Base-by-base conservation (phyloP, 2,888 invertebrate species). In the Linnaemya tessellans region DNA sequence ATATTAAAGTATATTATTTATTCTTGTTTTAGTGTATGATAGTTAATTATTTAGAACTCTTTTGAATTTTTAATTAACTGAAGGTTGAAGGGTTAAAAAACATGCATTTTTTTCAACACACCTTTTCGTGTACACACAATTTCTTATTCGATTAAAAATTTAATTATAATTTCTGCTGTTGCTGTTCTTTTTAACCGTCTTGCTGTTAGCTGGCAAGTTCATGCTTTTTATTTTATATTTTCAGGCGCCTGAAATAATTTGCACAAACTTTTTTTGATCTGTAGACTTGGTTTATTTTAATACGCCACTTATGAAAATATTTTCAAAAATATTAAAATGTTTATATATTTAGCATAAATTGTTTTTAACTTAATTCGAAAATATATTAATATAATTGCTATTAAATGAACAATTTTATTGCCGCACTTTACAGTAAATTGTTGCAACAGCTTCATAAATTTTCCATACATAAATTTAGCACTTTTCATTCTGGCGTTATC, bases 131-230 rank as follows among this genome's bases (percentile, higher is more conserved):
- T 58, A 46, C 49, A 20, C 46, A 38, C 38, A 68, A 49, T 62
- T 73, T 58, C 20, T 43, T 64, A 51, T 80, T 75, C 58, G 58
- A 75, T 80, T 80, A 84, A 84, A 80, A 75, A 71, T 67, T 75
- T 84, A 80, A 84, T 84, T 80, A 84, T 64, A 80, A 60, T 84
- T 51, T 80, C 3, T 74, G 65, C 65, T 46, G 41, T 51, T 65
- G 70, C 75, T 75, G 65, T 64, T 43, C 35, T 30, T 62, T 64
- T 68, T 20, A 11, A 5, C 30, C 2, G 8, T 25, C 35, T 25
- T 60, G 20, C 4, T 51, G 9, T 25, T 51, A 18, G 9, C 18
- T n/a, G 46, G 46, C 15, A n/a, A n/a, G 46, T 51, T 18, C 9
- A 20, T 18, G 7, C 20, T 20, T 20, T 49, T 49, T 3, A n/a